A percentile compares a stretch with the other conserved stretches of the same genome.
phyloP scores from a whole-genome alignment of 1,140 invertebrate genomes.

The Nasonia giraulti region DNA sequence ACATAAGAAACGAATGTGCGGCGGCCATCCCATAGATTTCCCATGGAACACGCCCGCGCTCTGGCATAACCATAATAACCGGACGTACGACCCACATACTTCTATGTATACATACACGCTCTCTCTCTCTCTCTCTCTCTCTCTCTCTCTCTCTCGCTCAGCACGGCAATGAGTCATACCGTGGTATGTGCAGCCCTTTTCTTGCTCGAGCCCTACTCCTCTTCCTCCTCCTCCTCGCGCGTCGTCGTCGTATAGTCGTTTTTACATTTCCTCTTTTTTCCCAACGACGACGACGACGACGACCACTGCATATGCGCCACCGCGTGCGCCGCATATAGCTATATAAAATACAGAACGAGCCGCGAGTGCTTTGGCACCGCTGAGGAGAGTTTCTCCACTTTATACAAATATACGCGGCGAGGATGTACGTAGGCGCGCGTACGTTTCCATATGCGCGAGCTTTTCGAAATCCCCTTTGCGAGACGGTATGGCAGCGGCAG shows the following conservation, averaged over 20 bases:
- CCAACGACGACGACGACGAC: constrained; percentile 11
- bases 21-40: background rate
- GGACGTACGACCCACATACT: background rate
- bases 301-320: background rate
- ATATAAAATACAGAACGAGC: background rate
- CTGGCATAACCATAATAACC: constrained; percentile 43
- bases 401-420: constrained; percentile 5
- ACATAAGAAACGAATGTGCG: constrained; percentile 1
- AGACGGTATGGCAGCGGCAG: background rate
- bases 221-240: background rate
- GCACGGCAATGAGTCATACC: constrained; percentile 44
- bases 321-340: background rate
- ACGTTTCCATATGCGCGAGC: background rate
- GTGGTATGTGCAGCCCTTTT: background rate
- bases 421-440: background rate
- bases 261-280: constrained; percentile 37
- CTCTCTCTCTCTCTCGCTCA: background rate
- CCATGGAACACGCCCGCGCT: constrained; percentile 12
- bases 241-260: constrained; percentile 3
- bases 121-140: background rate
- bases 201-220: background rate
- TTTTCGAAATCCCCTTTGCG: constrained; percentile 31
- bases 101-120: background rate
- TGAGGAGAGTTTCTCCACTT: constrained; percentile 18
- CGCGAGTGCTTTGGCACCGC: background rate